phyloP scores from a whole-genome alignment of 2,797 vertebrate species.

The Buceros bicornis region DNA sequence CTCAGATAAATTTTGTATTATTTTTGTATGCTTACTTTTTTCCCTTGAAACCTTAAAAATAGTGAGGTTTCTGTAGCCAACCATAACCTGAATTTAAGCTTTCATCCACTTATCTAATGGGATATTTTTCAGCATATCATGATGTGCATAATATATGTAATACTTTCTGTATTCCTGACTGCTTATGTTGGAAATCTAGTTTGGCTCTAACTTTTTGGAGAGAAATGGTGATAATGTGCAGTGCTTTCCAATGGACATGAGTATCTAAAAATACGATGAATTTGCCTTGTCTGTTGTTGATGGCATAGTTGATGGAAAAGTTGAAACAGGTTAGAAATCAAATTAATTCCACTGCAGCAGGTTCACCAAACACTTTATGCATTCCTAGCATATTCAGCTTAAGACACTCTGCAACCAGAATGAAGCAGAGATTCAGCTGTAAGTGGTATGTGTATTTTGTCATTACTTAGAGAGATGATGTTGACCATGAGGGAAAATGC shows the following conservation, averaged over 20 bases:
- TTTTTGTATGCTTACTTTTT: neutral
- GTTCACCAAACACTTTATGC: neutral
- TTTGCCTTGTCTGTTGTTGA: neutral
- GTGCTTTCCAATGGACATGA: neutral
- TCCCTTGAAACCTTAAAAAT: neutral
- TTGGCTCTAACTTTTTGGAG: neutral
- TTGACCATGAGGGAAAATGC: neutral
- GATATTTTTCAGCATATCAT: neutral
- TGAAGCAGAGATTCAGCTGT: neutral
- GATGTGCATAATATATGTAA: neutral
- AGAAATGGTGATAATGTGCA: neutral
- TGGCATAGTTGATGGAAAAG: neutral
- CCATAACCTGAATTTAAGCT: neutral
- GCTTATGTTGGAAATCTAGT: neutral
- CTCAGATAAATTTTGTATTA: neutral
- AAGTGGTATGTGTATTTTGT: rapidly evolving
- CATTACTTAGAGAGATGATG: neutral
- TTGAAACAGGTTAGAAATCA: neutral
- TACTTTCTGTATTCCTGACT: neutral
- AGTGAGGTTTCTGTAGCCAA: neutral
- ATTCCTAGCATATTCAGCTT: neutral
- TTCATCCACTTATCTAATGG: neutral
- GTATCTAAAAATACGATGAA: neutral
- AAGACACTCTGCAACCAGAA: neutral
- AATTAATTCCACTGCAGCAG: neutral